Conservation (phyloP, 1,140 invertebrate species). For the Bradynema listronoti region DNA sequence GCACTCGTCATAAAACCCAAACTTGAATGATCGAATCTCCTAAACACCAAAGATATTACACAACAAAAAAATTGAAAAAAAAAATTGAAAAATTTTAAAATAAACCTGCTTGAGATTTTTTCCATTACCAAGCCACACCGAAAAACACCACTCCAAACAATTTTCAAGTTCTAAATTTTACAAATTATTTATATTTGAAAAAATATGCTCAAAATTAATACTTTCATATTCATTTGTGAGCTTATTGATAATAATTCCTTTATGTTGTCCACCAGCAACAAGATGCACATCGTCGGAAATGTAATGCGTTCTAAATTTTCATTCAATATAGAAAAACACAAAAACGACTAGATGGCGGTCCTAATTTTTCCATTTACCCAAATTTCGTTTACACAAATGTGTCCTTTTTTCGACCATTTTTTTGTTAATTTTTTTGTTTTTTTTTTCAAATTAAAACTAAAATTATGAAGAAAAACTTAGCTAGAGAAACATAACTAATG, state of each 20-base stretch:
- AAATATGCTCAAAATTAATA: too few relatives aligned
- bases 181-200: neutral
- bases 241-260: constrained; percentile 32
- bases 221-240: constrained; percentile 24
- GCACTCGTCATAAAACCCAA: constrained; percentile 18
- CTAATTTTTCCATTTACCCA: too few relatives aligned
- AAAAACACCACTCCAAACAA: constrained; percentile 15
- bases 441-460: too few relatives aligned
- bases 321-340: too few relatives aligned
- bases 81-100: neutral
- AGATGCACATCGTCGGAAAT: constrained; percentile 17
- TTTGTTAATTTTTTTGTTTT: too few relatives aligned
- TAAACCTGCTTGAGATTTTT: constrained; percentile 17
- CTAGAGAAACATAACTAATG: too few relatives aligned
- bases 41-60: neutral
- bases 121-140: constrained; percentile 26
- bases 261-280: constrained; percentile 20
- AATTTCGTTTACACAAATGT: too few relatives aligned
- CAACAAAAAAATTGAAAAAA: neutral
- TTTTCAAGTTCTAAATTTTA: constrained; percentile 19
- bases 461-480: too few relatives aligned
- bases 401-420: too few relatives aligned
- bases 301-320: constrained; percentile 26
- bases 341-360: too few relatives aligned
- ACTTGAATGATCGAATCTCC: constrained; percentile 33